These are phyloP conservation scores for Taeniopygia guttata DNA, from an alignment of 2,797 vertebrate genomes.

Conservation along the genomic window DNA sequence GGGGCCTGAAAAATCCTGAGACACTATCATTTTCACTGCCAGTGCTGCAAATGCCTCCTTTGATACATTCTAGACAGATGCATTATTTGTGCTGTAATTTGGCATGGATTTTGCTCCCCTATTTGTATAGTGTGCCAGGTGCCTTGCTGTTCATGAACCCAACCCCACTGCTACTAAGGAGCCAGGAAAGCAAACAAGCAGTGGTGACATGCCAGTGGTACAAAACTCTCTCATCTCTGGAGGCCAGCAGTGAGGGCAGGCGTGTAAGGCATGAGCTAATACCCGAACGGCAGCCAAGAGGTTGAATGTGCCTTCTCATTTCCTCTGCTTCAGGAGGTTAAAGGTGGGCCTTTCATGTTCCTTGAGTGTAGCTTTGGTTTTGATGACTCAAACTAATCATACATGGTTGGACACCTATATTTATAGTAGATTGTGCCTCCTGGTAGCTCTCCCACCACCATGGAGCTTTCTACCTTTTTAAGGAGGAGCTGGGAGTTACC, in stretches of 20 bases:
- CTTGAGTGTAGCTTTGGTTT: conserved; percentile 14
- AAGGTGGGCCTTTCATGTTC: conserved; percentile 40
- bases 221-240: neutral
- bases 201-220: neutral
- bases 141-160: conserved; percentile 29
- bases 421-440: neutral
- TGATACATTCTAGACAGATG: neutral
- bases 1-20: neutral
- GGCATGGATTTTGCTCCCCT: conserved; percentile 19
- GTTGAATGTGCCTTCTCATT: conserved; percentile 31
- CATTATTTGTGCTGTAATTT: conserved; percentile 29
- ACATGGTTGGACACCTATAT: neutral
- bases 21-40: conserved; percentile 15
- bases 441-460: neutral
- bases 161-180: neutral
- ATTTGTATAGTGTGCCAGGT: conserved; percentile 30
- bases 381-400: conserved; percentile 43
- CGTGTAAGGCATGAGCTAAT: neutral
- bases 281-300: neutral
- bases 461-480: neutral
- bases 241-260: conserved; percentile 14
- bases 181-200: conserved; percentile 37
- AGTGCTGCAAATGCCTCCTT: neutral
- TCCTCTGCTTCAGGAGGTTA: conserved; percentile 1
- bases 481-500: neutral